phyloP scores from a whole-genome alignment of 2,797 vertebrate genomes.

The Amazonetta brasiliensis region DNA sequence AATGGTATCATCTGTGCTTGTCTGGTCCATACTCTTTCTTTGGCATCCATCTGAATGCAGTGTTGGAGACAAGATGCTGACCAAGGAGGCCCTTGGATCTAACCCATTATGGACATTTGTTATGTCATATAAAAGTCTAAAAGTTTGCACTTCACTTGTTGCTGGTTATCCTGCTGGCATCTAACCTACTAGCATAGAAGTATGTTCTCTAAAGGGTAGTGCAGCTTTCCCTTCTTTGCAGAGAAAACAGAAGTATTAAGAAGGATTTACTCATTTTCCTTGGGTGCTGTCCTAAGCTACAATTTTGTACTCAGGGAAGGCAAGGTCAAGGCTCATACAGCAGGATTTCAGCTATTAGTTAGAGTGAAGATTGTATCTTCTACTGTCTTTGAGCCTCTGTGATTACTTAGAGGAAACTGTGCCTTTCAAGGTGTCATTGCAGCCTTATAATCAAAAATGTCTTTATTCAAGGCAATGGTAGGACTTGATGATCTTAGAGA shows the following conservation, averaged over 20 bases:
- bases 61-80: not conserved
- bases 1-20: not conserved
- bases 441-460: not conserved
- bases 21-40: not conserved
- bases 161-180: not conserved
- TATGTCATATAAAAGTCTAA: not conserved
- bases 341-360: not conserved
- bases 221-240: not conserved
- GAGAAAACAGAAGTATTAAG: not conserved
- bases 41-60: not conserved
- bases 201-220: not conserved
- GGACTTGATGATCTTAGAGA: too few species aligned
- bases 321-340: not conserved
- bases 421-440: not conserved
- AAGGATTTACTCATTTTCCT: not conserved
- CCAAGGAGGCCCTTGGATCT: not conserved
- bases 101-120: not conserved
- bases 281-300: not conserved
- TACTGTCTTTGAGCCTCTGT: not conserved
- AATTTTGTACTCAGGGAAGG: not conserved
- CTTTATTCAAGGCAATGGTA: not conserved
- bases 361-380: not conserved
- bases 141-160: not conserved
- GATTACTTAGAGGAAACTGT: not conserved
- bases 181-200: not conserved